Conservation (phyloP, 2,797 vertebrate genomes). For the Sebastes diaconus region DNA sequence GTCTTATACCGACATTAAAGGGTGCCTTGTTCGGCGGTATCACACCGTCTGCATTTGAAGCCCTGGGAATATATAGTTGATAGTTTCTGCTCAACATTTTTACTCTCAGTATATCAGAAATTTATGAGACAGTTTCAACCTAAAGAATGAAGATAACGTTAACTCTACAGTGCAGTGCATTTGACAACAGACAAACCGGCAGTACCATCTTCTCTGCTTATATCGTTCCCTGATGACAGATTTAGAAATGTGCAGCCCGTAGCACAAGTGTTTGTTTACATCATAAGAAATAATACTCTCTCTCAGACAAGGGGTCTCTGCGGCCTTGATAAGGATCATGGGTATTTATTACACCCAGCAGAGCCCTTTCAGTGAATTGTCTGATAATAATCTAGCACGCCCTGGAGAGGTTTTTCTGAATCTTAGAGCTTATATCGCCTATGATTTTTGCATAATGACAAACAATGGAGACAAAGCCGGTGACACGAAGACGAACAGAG, state of each 20-base stretch:
- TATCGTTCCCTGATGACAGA: constrained; percentile 62
- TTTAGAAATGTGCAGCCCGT: constrained; percentile 48
- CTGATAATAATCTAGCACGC: constrained; percentile 47
- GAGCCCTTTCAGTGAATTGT: constrained; percentile 61
- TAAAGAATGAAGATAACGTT: background rate
- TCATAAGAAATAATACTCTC: constrained; percentile 55
- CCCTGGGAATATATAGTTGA: constrained; percentile 16
- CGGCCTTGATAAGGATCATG: constrained; percentile 63
- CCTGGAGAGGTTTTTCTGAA: constrained; percentile 31
- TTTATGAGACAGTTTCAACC: background rate
- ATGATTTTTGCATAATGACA: constrained; percentile 27
- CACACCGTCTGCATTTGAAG: too few relatives aligned
- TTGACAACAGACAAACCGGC: constrained; percentile 12
- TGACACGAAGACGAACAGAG: background rate
- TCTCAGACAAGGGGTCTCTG: constrained; percentile 61
- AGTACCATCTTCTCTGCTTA: background rate
- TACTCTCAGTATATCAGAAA: background rate
- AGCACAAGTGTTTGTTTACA: constrained; percentile 72
- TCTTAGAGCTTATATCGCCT: background rate
- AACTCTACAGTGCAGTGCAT: background rate
- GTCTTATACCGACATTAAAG: accelerated
- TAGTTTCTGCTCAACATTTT: background rate
- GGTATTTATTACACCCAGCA: constrained; percentile 72
- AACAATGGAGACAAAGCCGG: constrained; percentile 32
- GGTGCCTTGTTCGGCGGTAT: accelerated